Percentiles rank a stretch among this genome's conserved stretches.
phyloP scores from a whole-genome alignment of 2,888 invertebrate species.

The Stenolophus ochropezus region DNA sequence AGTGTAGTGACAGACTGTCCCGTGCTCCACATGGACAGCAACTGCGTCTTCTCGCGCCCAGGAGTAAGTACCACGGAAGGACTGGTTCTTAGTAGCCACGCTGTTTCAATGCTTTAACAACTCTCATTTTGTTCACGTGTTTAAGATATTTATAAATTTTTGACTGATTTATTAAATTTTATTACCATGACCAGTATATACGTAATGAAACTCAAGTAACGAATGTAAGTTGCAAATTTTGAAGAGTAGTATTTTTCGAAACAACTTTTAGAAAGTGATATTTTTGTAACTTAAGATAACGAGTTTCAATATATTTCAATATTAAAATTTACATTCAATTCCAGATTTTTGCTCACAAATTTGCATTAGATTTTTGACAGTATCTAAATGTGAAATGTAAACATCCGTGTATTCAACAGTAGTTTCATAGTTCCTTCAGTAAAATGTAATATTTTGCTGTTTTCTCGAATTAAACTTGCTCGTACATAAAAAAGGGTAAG shows the following conservation, averaged over 20 bases:
- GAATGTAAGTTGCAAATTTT: slow-evolving; percentile 2
- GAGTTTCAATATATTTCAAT: slow-evolving; percentile 19
- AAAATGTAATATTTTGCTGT: slow-evolving; percentile 11
- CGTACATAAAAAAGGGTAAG: no score
- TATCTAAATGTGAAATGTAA: not conserved
- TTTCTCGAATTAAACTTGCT: not conserved
- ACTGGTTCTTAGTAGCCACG: slow-evolving; percentile 64
- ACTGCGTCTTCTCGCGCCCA: slow-evolving; percentile 69
- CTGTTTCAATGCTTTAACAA: slow-evolving; percentile 64
- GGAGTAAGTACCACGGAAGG: slow-evolving; percentile 64
- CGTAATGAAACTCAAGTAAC: slow-evolving; percentile 36
- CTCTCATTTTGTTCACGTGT: slow-evolving; percentile 10
- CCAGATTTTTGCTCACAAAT: slow-evolving; percentile 23
- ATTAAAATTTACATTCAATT: not conserved
- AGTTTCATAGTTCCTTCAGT: slow-evolving; percentile 17
- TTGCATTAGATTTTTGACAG: not conserved
- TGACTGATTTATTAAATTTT: slow-evolving; percentile 52
- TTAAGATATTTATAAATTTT: slow-evolving; percentile 49
- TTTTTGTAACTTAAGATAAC: slow-evolving; percentile 16
- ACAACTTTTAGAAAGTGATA: slow-evolving; percentile 30
- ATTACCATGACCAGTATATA: slow-evolving; percentile 51
- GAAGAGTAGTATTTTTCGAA: slow-evolving; percentile 36
- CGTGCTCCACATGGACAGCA: slow-evolving; percentile 61
- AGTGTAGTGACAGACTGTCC: slow-evolving; percentile 71
- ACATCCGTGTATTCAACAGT: not conserved